Evolutionary conservation across 2,888 invertebrate species (phyloP).

Genomic region (Vannuccia rotundouncinata): DNA sequence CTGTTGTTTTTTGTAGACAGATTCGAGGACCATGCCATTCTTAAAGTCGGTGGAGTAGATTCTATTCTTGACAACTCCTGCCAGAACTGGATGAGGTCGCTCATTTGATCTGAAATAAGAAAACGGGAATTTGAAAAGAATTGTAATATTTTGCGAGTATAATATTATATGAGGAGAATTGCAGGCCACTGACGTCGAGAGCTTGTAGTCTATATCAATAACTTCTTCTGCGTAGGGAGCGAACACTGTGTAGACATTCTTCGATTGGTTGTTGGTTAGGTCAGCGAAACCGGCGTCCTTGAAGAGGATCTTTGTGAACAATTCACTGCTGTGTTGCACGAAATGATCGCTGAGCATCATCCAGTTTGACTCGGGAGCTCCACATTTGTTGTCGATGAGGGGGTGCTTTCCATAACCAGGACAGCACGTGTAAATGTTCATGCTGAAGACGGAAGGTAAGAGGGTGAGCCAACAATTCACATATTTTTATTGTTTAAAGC

Average conservation of each 20-base stretch:
- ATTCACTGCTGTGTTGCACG: background rate
- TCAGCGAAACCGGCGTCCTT: background rate
- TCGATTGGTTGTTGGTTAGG: background rate
- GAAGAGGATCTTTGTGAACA: background rate
- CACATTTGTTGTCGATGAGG: slow-evolving; percentile 15
- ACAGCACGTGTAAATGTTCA: slow-evolving; percentile 21
- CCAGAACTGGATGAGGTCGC: slow-evolving; percentile 39
- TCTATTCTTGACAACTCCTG: slow-evolving; percentile 14
- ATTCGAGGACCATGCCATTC: slow-evolving; percentile 29
- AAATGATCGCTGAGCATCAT: background rate
- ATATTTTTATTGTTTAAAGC: too few relatives aligned
- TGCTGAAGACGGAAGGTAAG: background rate
- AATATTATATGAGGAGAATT: background rate
- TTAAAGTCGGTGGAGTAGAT: background rate
- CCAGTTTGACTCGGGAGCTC: slow-evolving; percentile 21
- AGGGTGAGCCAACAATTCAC: background rate
- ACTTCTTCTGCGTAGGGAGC: slow-evolving; percentile 5
- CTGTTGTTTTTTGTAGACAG: slow-evolving; percentile 18
- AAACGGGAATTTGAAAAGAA: background rate
- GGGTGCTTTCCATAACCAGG: background rate
- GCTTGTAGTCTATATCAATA: slow-evolving; percentile 8
- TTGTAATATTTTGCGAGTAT: background rate
- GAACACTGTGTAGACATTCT: slow-evolving; percentile 7
- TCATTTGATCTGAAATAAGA: background rate
- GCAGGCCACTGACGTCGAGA: slow-evolving; percentile 14